Evolutionary conservation across 1,140 invertebrate genomes (phyloP).

Genomic region (Periplaneta americana): DNA sequence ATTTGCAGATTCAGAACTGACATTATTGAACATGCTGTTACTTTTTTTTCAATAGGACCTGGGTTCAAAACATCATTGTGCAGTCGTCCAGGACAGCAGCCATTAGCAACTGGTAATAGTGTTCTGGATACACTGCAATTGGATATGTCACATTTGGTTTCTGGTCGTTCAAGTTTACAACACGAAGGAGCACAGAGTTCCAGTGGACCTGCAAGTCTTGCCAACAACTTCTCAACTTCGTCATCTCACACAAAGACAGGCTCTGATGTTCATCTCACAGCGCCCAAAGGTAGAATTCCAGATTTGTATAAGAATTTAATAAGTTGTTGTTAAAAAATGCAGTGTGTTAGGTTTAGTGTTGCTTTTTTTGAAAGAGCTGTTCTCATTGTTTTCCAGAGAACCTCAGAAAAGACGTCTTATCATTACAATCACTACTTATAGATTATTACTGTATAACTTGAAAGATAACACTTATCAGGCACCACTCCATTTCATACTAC

Average conservation of each 20-base stretch:
- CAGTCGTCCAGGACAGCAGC: neutral
- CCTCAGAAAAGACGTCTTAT: no score
- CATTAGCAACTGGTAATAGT: constrained; percentile 2
- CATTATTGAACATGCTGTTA: no score
- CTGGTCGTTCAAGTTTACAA: neutral
- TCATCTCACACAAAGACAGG: neutral
- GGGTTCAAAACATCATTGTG: neutral
- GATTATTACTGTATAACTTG: no score
- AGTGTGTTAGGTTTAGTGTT: no score
- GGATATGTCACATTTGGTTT: neutral
- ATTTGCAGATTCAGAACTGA: no score
- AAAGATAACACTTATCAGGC: no score
- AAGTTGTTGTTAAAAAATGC: no score
- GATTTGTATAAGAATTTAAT: no score
- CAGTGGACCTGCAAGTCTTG: constrained; percentile 7
- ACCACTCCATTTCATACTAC: no score
- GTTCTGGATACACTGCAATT: constrained; percentile 11
- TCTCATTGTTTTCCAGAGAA: no score
- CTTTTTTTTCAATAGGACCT: neutral
- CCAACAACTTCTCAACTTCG: neutral
- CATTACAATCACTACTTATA: no score
- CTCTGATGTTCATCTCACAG: neutral
- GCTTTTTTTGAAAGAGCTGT: no score
- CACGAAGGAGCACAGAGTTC: neutral
- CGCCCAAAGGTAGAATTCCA: neutral